Base-by-base conservation (phyloP, 2,797 vertebrate species). In the Lacerta bilineata region DNA sequence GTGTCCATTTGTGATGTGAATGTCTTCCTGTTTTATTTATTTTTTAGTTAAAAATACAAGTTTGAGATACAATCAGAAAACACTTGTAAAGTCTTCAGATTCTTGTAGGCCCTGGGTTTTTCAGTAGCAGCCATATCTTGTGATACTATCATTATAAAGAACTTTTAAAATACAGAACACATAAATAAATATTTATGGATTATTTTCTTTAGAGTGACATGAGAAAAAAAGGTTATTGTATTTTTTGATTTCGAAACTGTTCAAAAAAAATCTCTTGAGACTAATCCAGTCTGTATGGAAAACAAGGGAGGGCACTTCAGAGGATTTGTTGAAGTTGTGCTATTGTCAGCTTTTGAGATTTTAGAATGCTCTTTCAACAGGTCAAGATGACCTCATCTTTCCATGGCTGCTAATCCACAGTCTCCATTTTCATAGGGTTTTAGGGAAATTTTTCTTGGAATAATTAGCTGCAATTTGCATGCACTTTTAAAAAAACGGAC, bases 301-400 rank as follows among this genome's bases (percentile, higher is more conserved):
- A 95, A 95, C 94, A 95, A 95, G 95, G 94, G 95, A 93, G 93
- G 94, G 95, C 94, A 95, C 95, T 96, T 95, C 94, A 96, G 95
- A 91, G 93, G 90, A 92, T 95, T 71, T 95, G 91, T 92, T 95
- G 91, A 92, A 96, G 94, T 96, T 93, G 76, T 43, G 13, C 90
- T 93, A 86, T 96, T 92, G 89, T 95, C 90, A 91, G 25, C 71
- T 92, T 50, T 88, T 79, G n/a, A 93, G 80, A 90, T 95, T 94
- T 95, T 87, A 91, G 64, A 95, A 86, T 23, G 86, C 90, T 2
- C 39, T 83, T 93, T 97, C 89, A 91, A 83, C 94, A 87, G 90
- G 89, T 91, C 92, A 87, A 84, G 91, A 90, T 91, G 92, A 95
- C 80, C 95, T 89, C 89, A 95, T 94, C 94, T 92, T 92, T 92